Base-by-base conservation (phyloP, 2,113 vertebrate genomes). In the Etheostoma cragini region DNA sequence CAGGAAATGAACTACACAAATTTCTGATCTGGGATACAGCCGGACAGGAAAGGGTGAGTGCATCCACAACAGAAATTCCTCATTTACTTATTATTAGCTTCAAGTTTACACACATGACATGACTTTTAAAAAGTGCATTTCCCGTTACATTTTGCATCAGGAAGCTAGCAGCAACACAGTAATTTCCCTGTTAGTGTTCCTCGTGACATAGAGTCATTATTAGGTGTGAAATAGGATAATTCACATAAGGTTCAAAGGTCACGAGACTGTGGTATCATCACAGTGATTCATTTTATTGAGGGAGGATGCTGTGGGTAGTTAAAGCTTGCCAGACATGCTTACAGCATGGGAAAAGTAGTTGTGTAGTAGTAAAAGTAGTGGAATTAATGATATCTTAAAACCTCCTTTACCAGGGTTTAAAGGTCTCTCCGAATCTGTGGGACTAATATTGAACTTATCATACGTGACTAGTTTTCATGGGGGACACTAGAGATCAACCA, bases 21-120 rank as follows among this genome's bases (percentile, higher is more conserved):
- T 99, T 99, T 93, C 96, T 99, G 75, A 99, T 99, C 93, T 99
- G 98, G 98, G 98, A 99, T 88, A 99, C 98, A 6, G 98, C 98
- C 49, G 98, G 98, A 50, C 98, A 99, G 90, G 98, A 99, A 45
- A 92, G 98, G 91, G 98, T 99, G 88, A 95, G 97, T 94, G 50
- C 30, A 16, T 16, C 5, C 14, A 52, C 22, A 13, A 7, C 56
- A 47, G 24, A n/a, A n/a, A 76, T 6, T 17, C 45, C 17, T 22
- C 13, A 56, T 65, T 22, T 16, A 33, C 19, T 62, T 14, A 46
- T 49, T 61, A 1, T 42, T 69, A 52, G 6, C 22, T 74, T 19
- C 26, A 16, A 26, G 45, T 62, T 76, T 72, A 22, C 38, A 17
- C 14, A 38, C 81, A 54, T 70, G 24, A 81, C 46, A 35, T 58